Evolutionary conservation across 2,797 vertebrate species (phyloP).

Genomic region (Phoebastria nigripes): DNA sequence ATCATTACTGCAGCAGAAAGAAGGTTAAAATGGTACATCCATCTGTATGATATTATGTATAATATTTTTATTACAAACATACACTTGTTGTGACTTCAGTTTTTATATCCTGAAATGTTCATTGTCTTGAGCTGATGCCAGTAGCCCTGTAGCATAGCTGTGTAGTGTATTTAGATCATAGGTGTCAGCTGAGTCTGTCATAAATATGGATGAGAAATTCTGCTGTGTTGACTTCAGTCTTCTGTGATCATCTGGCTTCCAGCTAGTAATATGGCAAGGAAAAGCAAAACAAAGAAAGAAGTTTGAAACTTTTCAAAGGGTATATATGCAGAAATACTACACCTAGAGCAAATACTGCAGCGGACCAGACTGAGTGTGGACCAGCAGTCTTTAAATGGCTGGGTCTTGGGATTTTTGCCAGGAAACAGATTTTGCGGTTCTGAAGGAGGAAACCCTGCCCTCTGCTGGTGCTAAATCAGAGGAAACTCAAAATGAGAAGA

Average conservation of each 20-base stretch:
- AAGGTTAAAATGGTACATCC: neutral
- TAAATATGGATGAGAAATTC: neutral
- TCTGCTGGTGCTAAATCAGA: neutral
- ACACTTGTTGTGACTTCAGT: neutral
- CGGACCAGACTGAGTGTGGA: neutral
- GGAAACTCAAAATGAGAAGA: neutral
- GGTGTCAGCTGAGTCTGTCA: neutral
- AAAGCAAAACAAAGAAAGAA: neutral
- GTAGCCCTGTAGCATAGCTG: fast-evolving
- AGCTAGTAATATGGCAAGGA: neutral
- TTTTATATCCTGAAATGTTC: neutral
- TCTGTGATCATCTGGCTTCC: neutral
- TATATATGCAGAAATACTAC: neutral
- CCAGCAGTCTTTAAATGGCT: neutral
- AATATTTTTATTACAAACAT: neutral
- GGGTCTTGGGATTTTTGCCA: neutral
- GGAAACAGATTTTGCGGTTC: neutral
- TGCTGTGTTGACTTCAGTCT: neutral
- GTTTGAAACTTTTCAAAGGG: neutral
- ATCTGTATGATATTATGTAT: neutral
- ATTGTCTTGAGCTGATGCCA: neutral
- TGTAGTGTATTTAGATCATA: neutral
- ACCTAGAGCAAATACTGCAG: neutral
- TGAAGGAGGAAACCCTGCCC: neutral
- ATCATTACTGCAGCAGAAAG: neutral